Evolutionary conservation across 2,113 vertebrate species (phyloP).

Genomic region (Quiscalus mexicanus): DNA sequence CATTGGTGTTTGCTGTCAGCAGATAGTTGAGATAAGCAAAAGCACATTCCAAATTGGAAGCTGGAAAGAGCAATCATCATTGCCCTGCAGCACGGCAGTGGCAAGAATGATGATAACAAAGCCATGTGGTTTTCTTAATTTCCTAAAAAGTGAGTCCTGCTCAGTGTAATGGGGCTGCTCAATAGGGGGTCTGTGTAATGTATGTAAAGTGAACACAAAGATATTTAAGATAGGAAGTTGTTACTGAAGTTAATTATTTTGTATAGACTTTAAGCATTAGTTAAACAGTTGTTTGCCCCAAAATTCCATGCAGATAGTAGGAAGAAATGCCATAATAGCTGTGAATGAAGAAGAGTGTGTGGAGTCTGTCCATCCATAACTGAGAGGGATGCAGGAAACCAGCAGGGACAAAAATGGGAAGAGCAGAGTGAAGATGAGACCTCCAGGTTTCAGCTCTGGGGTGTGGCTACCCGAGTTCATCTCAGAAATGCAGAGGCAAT

Average conservation of each 20-base stretch:
- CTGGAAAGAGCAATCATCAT: not conserved
- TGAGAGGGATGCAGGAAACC: not conserved
- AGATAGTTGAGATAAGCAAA: not conserved
- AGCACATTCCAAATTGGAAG: not conserved
- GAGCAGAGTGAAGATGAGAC: not conserved
- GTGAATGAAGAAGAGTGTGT: not conserved
- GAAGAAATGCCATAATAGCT: not conserved
- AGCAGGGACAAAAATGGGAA: not conserved
- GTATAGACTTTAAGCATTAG: not conserved
- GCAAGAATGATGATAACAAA: not conserved
- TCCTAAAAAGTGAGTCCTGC: not conserved
- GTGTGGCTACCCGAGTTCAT: not conserved
- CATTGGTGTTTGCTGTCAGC: not conserved
- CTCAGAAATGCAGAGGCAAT: not conserved
- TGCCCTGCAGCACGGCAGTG: not conserved
- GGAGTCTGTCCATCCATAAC: not conserved
- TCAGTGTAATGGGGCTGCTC: not conserved
- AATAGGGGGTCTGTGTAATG: rapidly evolving
- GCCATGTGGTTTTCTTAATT: not conserved
- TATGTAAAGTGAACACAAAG: not conserved
- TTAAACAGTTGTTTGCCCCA: not conserved
- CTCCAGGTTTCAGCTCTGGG: not conserved
- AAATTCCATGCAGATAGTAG: not conserved
- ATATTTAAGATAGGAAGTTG: not conserved
- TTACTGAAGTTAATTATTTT: not conserved